A percentile compares a stretch with the other conserved stretches of the same genome.
Conservation (phyloP, 2,888 invertebrate species). For the Xestia c-nigrum region DNA sequence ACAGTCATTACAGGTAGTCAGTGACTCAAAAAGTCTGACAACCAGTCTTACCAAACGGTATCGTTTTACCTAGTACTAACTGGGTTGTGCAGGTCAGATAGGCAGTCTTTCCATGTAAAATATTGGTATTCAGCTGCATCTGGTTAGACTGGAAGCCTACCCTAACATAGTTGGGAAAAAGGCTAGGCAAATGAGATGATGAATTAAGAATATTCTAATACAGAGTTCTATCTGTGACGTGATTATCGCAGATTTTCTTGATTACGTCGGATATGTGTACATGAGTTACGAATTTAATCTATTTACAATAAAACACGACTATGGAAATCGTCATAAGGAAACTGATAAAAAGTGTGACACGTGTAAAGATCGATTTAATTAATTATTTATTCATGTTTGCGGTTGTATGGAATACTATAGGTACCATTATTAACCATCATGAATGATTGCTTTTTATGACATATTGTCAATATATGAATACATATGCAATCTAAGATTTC, state of each 20-base stretch:
- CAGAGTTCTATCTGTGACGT: neutral
- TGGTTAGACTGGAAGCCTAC: no score
- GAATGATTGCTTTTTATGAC: constrained; percentile 2
- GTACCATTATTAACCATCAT: neutral
- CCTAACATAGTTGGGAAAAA: no score
- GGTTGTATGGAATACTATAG: constrained; percentile 8
- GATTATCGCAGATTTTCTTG: neutral
- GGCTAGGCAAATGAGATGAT: no score
- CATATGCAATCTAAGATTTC: neutral
- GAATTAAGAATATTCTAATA: no score
- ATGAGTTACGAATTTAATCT: constrained; percentile 19
- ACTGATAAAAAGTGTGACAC: constrained; percentile 43
- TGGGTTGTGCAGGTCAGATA: no score
- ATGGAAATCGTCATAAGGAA: constrained; percentile 19
- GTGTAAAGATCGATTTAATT: constrained; percentile 39
- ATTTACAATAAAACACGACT: neutral
- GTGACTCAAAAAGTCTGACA: no score
- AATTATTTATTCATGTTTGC: constrained; percentile 16
- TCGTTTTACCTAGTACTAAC: no score
- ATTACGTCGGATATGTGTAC: constrained; percentile 1
- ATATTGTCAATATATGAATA: neutral
- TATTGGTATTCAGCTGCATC: no score
- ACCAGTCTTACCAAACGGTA: no score
- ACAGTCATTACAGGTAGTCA: no score
- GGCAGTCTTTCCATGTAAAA: no score